Percentiles rank a stretch among this genome's conserved stretches.
Conservation (phyloP, 1,140 invertebrate species). For the Drosophila ercepeae region DNA sequence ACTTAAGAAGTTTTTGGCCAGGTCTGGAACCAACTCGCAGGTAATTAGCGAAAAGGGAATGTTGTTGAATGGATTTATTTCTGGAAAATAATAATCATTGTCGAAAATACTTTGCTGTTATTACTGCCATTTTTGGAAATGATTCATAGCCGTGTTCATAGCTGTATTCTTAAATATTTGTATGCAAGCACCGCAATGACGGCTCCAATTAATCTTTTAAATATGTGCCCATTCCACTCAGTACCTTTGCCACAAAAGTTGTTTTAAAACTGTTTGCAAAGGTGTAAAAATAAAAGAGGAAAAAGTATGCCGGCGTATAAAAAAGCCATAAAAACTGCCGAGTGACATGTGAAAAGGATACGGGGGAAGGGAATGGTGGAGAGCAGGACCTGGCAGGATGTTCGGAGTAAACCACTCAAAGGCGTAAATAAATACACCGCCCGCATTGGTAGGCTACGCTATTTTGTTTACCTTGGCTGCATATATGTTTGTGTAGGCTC, state of each 20-base stretch:
- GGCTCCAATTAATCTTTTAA: constrained; percentile 39
- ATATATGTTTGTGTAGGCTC: constrained; percentile 75
- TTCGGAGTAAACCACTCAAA: constrained; percentile 63
- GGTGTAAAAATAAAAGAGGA: constrained; percentile 55
- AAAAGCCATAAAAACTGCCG: constrained; percentile 44
- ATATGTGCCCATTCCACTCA: constrained; percentile 32
- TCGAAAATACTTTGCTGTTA: too few species aligned
- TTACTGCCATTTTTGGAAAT: background rate
- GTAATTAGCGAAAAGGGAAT: background rate
- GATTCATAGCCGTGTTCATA: too few species aligned
- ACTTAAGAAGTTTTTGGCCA: background rate
- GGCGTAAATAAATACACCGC: constrained; percentile 73
- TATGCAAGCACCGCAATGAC: constrained; percentile 1
- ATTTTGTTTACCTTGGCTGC: constrained; percentile 63
- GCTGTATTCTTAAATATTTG: too few species aligned
- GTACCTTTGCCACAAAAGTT: constrained; percentile 21
- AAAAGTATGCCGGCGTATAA: constrained; percentile 31
- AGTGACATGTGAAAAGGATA: constrained; percentile 25
- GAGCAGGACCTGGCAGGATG: constrained; percentile 18
- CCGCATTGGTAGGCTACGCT: constrained; percentile 65
- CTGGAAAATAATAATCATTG: too few species aligned
- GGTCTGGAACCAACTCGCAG: background rate
- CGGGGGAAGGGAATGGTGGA: background rate
- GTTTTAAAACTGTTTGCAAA: constrained; percentile 43
- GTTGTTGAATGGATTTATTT: background rate